Conservation (phyloP, 2,797 vertebrate genomes). For the Saguinus oedipus region DNA sequence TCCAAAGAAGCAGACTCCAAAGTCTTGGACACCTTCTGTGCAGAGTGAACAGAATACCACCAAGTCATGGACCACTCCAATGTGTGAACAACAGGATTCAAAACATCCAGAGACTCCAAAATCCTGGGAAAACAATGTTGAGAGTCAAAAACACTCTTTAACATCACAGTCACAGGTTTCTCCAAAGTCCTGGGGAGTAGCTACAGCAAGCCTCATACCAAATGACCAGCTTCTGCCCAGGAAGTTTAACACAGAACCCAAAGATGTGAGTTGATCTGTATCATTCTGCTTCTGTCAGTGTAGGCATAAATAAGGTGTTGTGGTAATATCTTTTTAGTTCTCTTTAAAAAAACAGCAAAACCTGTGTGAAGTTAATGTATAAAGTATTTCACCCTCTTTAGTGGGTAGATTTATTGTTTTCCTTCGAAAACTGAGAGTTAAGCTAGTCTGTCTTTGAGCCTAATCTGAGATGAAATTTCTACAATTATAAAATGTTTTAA, state of each 20-base stretch:
- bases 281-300: neutral
- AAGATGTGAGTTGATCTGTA: conserved; percentile 88
- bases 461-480: conserved; percentile 20
- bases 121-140: conserved; percentile 86
- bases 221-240: conserved; percentile 85
- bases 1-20: conserved; percentile 79
- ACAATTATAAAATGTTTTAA: conserved; percentile 10
- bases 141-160: conserved; percentile 80
- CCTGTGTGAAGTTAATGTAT: neutral
- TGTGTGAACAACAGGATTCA: conserved; percentile 79
- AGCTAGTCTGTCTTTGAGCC: neutral
- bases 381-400: neutral
- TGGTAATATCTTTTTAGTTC: neutral
- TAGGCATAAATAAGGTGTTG: neutral
- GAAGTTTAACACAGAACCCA: conserved; percentile 84
- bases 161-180: conserved; percentile 77
- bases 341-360: neutral
- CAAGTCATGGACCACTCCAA: conserved; percentile 80
- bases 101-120: conserved; percentile 85
- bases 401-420: neutral
- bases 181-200: conserved; percentile 89
- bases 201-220: conserved; percentile 84
- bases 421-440: conserved; percentile 26
- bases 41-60: conserved; percentile 66
- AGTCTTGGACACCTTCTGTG: conserved; percentile 58